Base-by-base conservation (phyloP, 2,113 vertebrate species). In the Psettodes erumei region DNA sequence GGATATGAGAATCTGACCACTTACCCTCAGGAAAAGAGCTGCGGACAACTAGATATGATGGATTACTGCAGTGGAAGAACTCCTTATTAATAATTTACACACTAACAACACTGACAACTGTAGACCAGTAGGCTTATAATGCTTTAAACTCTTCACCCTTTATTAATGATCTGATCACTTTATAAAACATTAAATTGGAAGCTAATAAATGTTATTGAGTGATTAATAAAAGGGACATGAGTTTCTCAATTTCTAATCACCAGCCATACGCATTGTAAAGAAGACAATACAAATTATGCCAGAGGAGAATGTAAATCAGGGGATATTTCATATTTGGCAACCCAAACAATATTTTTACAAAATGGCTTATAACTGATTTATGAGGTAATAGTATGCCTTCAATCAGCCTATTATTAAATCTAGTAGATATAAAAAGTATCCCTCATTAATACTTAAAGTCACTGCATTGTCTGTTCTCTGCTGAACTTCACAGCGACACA, bases 261-360 rank as follows among this genome's bases (percentile, higher is more conserved):
- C n/a, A n/a, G n/a, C n/a, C n/a, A n/a, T n/a, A n/a, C n/a, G n/a
- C 19, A 16, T 19, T 19, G 45, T 2, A 28, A 8, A 37, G 38
- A 68, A 15, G 32, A 51, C 21, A 25, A 55, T 12, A 42, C 9
- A 53, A 66, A 11, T 45, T 2, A 21, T 18, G 28, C 4, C 1
- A 27, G 2, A 27, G 30, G 54, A 59, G 13, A 15, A 32, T 33
- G 35, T 27, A 27, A 8, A 51, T 50, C 35, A 15, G 19, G 3
- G 2, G 25, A 40, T n/a, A 37, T 65, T 43, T 45, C 30, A 65
- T 71, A 58, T 10, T 28, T 54, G 37, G n/a, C 48, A 79, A 51
- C 37, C 42, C 33, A 64, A 40, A 33, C n/a, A 19, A 18, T 21
- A 12, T 10, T 54, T 21, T 43, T 30, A 28, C n/a, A 63, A 43